phyloP scores from a whole-genome alignment of 2,113 vertebrate genomes.

The Pteronura brasiliensis region DNA sequence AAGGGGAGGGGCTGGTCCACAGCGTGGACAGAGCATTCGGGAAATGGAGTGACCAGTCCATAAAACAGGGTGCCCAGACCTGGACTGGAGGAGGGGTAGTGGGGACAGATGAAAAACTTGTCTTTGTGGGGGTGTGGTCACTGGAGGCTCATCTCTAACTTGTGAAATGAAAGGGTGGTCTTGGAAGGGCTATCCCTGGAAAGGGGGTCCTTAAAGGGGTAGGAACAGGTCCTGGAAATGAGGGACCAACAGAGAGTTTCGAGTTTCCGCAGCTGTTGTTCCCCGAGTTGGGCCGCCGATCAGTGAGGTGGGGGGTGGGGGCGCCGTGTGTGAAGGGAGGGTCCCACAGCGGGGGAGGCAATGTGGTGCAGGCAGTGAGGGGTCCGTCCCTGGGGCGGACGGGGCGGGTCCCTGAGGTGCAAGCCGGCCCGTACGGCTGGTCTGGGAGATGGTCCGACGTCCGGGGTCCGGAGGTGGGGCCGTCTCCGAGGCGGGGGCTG shows the following conservation, averaged over 20 bases:
- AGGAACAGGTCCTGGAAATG: neutral
- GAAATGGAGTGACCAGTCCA: neutral
- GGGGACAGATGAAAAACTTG: neutral
- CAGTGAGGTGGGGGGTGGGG: constrained; percentile 7
- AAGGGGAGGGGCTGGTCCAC: neutral
- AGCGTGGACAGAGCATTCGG: neutral
- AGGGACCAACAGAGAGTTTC: neutral
- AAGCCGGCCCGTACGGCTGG: neutral
- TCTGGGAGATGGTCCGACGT: neutral
- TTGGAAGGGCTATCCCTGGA: no score
- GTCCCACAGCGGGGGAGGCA: neutral
- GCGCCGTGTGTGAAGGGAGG: neutral
- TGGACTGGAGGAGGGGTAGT: neutral
- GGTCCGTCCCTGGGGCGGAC: neutral
- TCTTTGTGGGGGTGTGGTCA: constrained; percentile 44
- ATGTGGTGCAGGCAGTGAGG: neutral
- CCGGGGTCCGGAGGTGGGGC: neutral
- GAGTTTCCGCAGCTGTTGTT: neutral
- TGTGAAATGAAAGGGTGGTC: neutral
- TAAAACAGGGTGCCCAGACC: neutral
- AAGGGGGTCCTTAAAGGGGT: neutral
- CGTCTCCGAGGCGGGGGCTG: neutral
- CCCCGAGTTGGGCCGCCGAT: neutral
- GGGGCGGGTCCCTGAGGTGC: neutral
- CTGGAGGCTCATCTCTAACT: neutral